Evolutionary conservation across 2,113 vertebrate genomes (phyloP), one percentile per base, ranked within the genome.

Genomic region (Holacanthus passer): DNA sequence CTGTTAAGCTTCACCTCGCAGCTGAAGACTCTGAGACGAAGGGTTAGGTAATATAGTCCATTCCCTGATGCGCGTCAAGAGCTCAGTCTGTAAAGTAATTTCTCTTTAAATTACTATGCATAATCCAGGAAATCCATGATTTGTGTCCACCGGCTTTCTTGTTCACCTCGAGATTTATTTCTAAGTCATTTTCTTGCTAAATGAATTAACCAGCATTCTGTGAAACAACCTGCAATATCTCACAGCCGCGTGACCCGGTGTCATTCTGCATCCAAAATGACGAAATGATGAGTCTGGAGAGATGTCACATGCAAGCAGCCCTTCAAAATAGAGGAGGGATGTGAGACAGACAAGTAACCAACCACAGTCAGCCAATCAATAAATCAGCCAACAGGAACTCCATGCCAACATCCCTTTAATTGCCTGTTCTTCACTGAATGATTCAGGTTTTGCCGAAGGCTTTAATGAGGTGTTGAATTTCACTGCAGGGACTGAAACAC

Each of bases 401-500:
- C 58, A 48, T 87, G 87, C 79, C 88, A 90, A 66, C 77, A 60
- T 81, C 85, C 66, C 69, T 86, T 89, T 93, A 92, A 94, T 92
- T 90, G 89, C 89, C 86, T 88, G 77, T 86, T 89, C 87, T 84
- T 86, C 72, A 10, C 67, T 83, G 81, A 92, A 91, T 84, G 81
- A 91, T 80, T 83, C 66, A 82, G 73, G 56, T 85, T 85, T 83
- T 72, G 77, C 72, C 29, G 41, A 77, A 82, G 81, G 77, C 83
- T 90, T 91, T 91, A 93, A 94, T 89, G 89, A 94, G 88, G 79
- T 84, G 91, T 85, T 87, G 84, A 88, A 91, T 91, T 86, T 81
- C 79, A 89, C 90, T 85, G 87, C 72, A 50, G 86, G 89, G 73
- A 92, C 72, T 85, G 85, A 86, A 86, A 81, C 62, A 77, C 60